Evolutionary conservation across 2,113 vertebrate genomes (phyloP).

Genomic region (Thinocorus orbignyianus): DNA sequence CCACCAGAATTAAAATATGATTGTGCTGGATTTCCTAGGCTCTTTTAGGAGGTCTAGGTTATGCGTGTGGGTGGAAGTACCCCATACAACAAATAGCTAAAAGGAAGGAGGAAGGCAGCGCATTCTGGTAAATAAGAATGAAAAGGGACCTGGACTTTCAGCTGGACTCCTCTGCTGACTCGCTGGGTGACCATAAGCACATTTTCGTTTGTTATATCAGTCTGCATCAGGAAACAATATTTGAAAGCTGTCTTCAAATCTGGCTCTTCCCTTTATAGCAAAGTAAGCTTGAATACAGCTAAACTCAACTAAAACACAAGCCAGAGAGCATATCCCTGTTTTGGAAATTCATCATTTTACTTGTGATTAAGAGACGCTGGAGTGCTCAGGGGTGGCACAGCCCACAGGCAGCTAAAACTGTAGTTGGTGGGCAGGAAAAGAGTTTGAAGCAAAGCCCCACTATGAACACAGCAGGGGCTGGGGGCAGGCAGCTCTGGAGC

Average conservation of each 20-base stretch:
- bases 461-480: neutral
- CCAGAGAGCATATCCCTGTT: neutral
- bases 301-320: neutral
- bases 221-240: neutral
- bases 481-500: neutral
- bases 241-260: neutral
- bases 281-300: neutral
- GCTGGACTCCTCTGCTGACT: neutral
- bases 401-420: neutral
- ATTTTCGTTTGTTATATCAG: neutral
- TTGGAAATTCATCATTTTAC: neutral
- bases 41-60: neutral
- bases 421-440: neutral
- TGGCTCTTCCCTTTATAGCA: neutral
- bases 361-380: neutral
- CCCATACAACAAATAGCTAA: fast-evolving
- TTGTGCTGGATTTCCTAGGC: neutral
- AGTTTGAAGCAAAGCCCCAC: neutral
- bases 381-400: neutral
- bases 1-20: neutral
- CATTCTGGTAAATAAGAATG: neutral
- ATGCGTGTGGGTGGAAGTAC: neutral
- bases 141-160: neutral
- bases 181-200: fast-evolving
- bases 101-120: neutral